Percentiles rank a stretch among this genome's conserved stretches.
phyloP scores from a whole-genome alignment of 2,113 vertebrate genomes.

The Passer montanus region DNA sequence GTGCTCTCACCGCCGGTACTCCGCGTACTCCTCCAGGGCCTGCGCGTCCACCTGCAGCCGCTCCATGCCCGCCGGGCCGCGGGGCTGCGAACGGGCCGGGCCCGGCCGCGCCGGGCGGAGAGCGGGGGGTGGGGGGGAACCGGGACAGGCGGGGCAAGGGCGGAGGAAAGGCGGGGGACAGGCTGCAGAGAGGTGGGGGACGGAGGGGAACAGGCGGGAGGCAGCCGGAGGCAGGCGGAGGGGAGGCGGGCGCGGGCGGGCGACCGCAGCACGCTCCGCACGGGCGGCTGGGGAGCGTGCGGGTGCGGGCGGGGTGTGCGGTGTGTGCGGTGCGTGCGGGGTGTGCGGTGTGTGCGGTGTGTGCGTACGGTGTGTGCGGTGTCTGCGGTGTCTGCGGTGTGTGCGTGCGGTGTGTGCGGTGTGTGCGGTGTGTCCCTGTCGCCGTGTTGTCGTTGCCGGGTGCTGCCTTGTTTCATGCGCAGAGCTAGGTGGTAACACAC shows the following conservation, averaged over 20 bases:
- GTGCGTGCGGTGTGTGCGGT: accelerated
- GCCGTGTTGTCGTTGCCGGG: not conserved
- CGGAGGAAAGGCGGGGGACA: too few species aligned
- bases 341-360: not conserved
- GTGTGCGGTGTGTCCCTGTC: not conserved
- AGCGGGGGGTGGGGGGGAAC: not conserved
- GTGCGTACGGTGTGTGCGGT: too few species aligned
- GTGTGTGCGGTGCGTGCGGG: too few species aligned
- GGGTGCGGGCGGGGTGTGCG: accelerated
- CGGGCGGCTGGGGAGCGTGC: accelerated
- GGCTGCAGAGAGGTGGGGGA: not conserved
- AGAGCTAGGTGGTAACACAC: not conserved
- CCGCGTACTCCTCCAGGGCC: slow-evolving; percentile 83
- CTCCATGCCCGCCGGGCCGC: slow-evolving; percentile 50
- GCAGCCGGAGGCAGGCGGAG: not conserved
- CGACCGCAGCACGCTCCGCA: not conserved
- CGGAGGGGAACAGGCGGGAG: not conserved
- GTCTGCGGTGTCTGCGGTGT: not conserved
- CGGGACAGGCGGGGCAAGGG: not conserved
- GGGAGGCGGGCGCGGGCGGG: not conserved
- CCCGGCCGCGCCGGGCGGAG: too few species aligned
- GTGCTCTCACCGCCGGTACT: slow-evolving; percentile 83
- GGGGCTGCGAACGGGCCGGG: not conserved
- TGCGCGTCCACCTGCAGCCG: slow-evolving; percentile 43
- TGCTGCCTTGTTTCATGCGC: accelerated